Conservation (phyloP, 1,140 invertebrate species). For the Muscidifurax raptorellus region DNA sequence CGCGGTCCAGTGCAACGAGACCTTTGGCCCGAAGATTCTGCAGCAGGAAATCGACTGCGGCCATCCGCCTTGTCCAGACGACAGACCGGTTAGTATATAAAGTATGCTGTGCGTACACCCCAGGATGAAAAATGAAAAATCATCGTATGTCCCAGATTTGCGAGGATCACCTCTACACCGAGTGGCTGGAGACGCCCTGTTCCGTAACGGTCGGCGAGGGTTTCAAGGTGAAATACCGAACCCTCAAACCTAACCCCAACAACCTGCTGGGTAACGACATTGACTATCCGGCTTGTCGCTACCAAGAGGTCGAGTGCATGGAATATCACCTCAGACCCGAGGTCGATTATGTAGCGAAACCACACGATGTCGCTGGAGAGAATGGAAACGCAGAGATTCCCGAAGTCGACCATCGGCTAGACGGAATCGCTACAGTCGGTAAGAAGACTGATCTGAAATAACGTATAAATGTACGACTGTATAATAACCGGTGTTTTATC, state of each 20-base stretch:
- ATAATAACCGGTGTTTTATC: no score
- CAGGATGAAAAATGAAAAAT: background rate
- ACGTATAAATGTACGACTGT: no score
- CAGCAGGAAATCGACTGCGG: constrained; percentile 64
- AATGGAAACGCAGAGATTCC: no score
- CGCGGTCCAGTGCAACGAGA: constrained; percentile 62
- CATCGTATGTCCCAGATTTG: constrained; percentile 18
- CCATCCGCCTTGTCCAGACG: constrained; percentile 62
- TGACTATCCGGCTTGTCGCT: background rate
- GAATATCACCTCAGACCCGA: background rate
- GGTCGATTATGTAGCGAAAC: no score
- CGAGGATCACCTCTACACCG: constrained; percentile 3
- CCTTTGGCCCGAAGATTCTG: constrained; percentile 50
- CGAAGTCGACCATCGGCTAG: no score
- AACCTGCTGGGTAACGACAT: background rate
- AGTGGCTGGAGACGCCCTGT: constrained; percentile 24
- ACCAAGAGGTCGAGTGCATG: background rate
- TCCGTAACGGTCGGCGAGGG: background rate
- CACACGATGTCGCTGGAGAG: no score
- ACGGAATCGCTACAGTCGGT: no score
- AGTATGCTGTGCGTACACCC: background rate
- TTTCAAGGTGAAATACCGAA: constrained; percentile 15
- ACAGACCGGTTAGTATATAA: constrained; percentile 48
- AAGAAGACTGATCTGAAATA: no score
- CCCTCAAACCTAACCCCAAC: background rate